phyloP scores from a whole-genome alignment of 1,140 invertebrate genomes.

The Drosophila pandora region DNA sequence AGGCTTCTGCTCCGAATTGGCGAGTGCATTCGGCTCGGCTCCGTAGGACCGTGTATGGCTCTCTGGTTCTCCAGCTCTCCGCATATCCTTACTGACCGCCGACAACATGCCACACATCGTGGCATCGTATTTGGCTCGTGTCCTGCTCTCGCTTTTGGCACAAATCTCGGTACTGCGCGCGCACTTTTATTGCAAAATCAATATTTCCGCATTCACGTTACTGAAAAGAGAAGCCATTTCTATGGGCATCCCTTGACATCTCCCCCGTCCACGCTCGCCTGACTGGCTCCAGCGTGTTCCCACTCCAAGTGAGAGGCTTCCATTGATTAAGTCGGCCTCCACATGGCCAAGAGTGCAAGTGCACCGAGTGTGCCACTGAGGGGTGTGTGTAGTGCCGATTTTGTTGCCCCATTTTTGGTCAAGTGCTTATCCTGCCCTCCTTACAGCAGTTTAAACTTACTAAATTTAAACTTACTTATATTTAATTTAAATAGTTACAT shows the following conservation, averaged over 20 bases:
- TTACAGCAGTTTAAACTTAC: no score
- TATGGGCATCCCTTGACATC: slow-evolving; percentile 6
- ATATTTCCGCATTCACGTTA: slow-evolving; percentile 73
- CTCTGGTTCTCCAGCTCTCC: slow-evolving; percentile 22
- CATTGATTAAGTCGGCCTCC: slow-evolving; percentile 51
- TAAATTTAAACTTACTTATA: background rate
- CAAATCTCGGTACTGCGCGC: slow-evolving; percentile 72
- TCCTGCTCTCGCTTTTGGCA: slow-evolving; percentile 52
- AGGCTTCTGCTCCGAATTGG: slow-evolving; percentile 38
- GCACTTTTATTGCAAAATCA: slow-evolving; percentile 76
- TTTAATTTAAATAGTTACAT: background rate
- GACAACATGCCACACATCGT: slow-evolving; percentile 66
- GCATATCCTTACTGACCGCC: slow-evolving; percentile 66
- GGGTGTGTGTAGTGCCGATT: background rate
- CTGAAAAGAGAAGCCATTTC: background rate
- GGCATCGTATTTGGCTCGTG: slow-evolving; percentile 17
- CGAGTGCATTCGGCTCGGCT: slow-evolving; percentile 36
- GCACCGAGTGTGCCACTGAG: slow-evolving; percentile 15
- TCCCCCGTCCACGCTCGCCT: slow-evolving; percentile 10
- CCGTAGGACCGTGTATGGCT: slow-evolving; percentile 16
- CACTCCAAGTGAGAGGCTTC: slow-evolving; percentile 10
- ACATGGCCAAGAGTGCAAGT: slow-evolving; percentile 48
- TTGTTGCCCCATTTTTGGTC: slow-evolving; percentile 15
- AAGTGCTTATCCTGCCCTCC: background rate
- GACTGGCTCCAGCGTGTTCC: slow-evolving; percentile 16